Percentiles rank a stretch among this genome's conserved stretches.
phyloP scores from a whole-genome alignment of 1,140 invertebrate genomes.

The Saccostrea echinata region DNA sequence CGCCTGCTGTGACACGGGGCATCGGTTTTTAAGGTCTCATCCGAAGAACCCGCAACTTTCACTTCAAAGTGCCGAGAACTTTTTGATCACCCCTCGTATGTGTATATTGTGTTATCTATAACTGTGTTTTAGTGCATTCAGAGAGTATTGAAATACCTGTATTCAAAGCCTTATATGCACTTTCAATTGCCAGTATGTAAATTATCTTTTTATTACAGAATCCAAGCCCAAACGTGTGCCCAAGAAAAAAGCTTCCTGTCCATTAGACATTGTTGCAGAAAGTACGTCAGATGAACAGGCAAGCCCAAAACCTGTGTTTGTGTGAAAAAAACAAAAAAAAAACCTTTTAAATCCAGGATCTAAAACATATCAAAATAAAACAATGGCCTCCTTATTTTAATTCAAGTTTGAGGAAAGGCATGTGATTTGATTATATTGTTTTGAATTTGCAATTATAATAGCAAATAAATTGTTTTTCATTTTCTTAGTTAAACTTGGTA shows the following conservation, averaged over 20 bases:
- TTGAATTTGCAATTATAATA: background rate
- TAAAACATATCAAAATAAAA: background rate
- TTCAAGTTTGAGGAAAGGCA: background rate
- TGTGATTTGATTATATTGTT: background rate
- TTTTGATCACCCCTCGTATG: too few relatives aligned
- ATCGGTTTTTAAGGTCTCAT: too few relatives aligned
- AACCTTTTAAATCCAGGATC: background rate
- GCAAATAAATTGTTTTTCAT: background rate
- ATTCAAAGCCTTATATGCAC: background rate
- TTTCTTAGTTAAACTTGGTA: background rate
- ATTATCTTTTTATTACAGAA: background rate
- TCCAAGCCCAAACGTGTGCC: background rate
- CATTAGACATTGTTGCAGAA: constrained; percentile 8
- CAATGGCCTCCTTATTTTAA: background rate
- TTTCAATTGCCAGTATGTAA: background rate
- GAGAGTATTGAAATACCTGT: background rate
- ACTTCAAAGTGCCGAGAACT: too few relatives aligned
- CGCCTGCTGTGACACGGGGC: too few relatives aligned
- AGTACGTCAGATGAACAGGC: background rate
- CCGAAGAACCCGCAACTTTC: too few relatives aligned
- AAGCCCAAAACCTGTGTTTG: background rate
- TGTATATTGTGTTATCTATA: too few relatives aligned
- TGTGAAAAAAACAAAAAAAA: background rate
- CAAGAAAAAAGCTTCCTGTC: constrained; percentile 3
- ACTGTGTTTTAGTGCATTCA: too few relatives aligned